These are phyloP conservation scores for Amblyopsis rosae DNA, from an alignment of 2,113 vertebrate genomes.

Conservation along the genomic window DNA sequence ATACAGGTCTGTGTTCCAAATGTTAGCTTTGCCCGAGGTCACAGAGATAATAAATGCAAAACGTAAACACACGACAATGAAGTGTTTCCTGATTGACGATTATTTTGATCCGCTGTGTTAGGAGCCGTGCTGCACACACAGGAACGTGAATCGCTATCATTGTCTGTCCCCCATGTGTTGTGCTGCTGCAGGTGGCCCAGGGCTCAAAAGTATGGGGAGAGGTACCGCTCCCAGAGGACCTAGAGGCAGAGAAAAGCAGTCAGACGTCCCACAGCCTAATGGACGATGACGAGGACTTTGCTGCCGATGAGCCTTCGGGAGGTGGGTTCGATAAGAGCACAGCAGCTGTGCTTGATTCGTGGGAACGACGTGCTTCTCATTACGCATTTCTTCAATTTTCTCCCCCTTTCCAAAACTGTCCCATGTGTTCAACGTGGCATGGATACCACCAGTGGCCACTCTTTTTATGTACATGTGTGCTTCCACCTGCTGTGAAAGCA, in stretches of 20 bases:
- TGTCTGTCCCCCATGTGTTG: slow-evolving; percentile 17
- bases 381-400: slow-evolving; percentile 26
- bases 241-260: slow-evolving; percentile 61
- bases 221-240: slow-evolving; percentile 75
- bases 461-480: no score
- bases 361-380: slow-evolving; percentile 21
- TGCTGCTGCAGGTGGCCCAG: slow-evolving; percentile 65
- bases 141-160: slow-evolving; percentile 60
- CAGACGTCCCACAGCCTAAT: slow-evolving; percentile 56
- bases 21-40: background rate
- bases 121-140: slow-evolving; percentile 27
- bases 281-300: slow-evolving; percentile 79
- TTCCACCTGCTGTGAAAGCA: no score
- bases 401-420: slow-evolving; percentile 3
- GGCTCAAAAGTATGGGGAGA: slow-evolving; percentile 81
- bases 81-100: slow-evolving; percentile 32
- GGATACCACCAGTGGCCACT: no score
- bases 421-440: background rate
- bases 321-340: slow-evolving; percentile 56
- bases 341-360: slow-evolving; percentile 52
- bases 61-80: slow-evolving; percentile 60
- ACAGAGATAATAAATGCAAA: slow-evolving; percentile 47
- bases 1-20: background rate
- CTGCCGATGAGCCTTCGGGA: slow-evolving; percentile 75
- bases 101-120: background rate